A percentile compares a stretch with the other conserved stretches of the same genome.
Conservation (phyloP, 1,140 invertebrate genomes). For the Euschistus heros region DNA sequence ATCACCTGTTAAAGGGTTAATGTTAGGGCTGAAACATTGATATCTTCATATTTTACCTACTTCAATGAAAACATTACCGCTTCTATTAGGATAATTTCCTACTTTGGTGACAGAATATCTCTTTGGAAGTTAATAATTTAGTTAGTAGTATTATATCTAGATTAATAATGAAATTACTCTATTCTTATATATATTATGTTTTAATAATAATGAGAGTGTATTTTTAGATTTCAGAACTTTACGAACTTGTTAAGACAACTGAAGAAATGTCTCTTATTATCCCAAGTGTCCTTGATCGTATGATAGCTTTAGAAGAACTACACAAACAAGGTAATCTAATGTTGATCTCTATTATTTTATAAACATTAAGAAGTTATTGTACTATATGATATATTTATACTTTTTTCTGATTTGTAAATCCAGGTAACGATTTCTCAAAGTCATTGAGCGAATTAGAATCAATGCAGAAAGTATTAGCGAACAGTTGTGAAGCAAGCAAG, state of each 20-base stretch:
- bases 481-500: slow-evolving; percentile 62
- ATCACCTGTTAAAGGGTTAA: too few relatives aligned
- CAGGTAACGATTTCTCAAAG: slow-evolving; percentile 76
- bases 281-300: slow-evolving; percentile 70
- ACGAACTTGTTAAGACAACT: slow-evolving; percentile 75
- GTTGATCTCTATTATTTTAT: neutral
- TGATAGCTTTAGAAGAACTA: slow-evolving; percentile 69
- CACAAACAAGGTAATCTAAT: slow-evolving; percentile 70
- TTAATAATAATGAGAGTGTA: too few relatives aligned
- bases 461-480: slow-evolving; percentile 61
- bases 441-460: slow-evolving; percentile 71
- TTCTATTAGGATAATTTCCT: too few relatives aligned
- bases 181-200: too few relatives aligned
- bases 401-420: slow-evolving; percentile 32
- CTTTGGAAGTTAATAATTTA: too few relatives aligned
- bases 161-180: too few relatives aligned
- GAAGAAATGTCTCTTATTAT: slow-evolving; percentile 63
- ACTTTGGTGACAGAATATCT: too few relatives aligned
- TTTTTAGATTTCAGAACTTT: slow-evolving; percentile 63
- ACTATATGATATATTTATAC: slow-evolving; percentile 10
- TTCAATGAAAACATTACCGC: too few relatives aligned
- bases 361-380: neutral
- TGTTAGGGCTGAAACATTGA: too few relatives aligned
- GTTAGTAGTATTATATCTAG: too few relatives aligned
- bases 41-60: too few relatives aligned